Conservation (phyloP, 2,113 vertebrate genomes). For the Cranoglanis bouderius region DNA sequence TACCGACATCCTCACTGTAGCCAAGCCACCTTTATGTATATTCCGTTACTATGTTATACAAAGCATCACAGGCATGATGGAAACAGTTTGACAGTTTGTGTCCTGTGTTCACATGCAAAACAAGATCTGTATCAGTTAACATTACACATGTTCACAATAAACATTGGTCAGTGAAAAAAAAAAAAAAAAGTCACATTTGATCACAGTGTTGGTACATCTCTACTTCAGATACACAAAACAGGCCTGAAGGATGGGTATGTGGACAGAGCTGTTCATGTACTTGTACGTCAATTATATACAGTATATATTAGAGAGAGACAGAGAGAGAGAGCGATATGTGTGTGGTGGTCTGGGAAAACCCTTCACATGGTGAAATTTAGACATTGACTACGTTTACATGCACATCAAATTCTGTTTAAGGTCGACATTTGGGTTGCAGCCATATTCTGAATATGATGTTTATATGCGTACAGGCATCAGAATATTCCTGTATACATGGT, state of each 20-base stretch:
- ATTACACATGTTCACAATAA: no score
- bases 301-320: background rate
- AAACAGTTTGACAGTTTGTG: no score
- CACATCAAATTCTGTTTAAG: no score
- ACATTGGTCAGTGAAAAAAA: background rate
- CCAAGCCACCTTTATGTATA: background rate
- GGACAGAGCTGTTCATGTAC: background rate
- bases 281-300: background rate
- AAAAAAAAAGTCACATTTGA: no score
- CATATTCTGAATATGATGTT: no score
- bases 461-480: no score
- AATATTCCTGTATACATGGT: no score
- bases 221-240: background rate
- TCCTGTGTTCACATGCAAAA: background rate
- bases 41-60: background rate
- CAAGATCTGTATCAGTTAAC: background rate
- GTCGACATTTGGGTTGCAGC: no score
- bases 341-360: no score
- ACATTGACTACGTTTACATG: no score
- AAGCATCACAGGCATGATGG: background rate
- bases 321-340: background rate
- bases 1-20: background rate
- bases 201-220: no score
- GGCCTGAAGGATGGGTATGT: background rate
- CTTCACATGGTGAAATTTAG: no score